Conservation (phyloP, 37 sponge, comb jelly and placozoan species). For the Crambe crambe region DNA sequence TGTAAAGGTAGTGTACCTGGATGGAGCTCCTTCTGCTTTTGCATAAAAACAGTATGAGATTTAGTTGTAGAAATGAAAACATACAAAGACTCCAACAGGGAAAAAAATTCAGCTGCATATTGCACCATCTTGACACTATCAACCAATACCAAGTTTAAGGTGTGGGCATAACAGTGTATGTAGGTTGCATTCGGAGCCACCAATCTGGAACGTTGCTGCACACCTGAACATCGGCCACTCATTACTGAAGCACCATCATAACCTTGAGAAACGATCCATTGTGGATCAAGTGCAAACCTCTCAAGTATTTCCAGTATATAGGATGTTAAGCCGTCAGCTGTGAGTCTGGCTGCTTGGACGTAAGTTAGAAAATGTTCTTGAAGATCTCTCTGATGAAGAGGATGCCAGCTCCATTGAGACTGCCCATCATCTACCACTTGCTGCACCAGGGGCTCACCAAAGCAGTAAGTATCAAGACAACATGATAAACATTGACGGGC, state of each 20-base stretch:
- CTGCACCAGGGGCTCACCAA: background rate
- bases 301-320: constrained; percentile 30
- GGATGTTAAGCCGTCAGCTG: constrained; percentile 28
- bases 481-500: background rate
- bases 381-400: constrained; percentile 2
- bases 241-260: constrained; percentile 68
- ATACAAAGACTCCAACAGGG: constrained; percentile 37
- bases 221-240: constrained; percentile 53
- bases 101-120: constrained; percentile 44
- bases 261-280: constrained; percentile 40
- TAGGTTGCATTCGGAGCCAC: constrained; percentile 33
- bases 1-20: constrained; percentile 46
- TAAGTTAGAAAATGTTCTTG: constrained; percentile 47
- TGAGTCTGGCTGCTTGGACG: constrained; percentile 8
- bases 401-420: background rate
- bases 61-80: constrained; percentile 43
- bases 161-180: constrained; percentile 54
- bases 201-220: constrained; percentile 41
- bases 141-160: constrained; percentile 31
- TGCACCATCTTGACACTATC: constrained; percentile 24
- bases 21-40: constrained; percentile 49
- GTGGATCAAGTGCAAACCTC: constrained; percentile 22
- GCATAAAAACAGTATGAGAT: constrained; percentile 42
- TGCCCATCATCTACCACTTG: too few relatives aligned
- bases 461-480: constrained; percentile 6